Evolutionary conservation across 2,113 vertebrate genomes (phyloP).

Genomic region (Regulus satrapa): DNA sequence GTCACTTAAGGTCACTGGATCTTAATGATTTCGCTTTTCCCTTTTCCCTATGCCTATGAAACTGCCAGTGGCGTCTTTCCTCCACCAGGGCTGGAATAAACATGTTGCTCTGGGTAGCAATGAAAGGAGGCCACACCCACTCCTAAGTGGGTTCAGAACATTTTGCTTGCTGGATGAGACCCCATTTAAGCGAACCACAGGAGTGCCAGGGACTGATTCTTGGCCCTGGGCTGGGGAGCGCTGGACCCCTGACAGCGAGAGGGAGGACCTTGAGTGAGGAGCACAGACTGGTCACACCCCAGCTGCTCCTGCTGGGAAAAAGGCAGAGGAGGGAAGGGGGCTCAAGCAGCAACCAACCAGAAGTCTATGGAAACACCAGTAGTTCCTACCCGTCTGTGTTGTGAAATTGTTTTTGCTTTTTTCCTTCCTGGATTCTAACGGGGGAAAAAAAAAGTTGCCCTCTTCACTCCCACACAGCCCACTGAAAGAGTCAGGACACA

Average conservation of each 20-base stretch:
- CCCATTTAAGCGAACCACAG: neutral
- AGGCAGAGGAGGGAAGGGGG: neutral
- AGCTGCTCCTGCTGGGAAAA: neutral
- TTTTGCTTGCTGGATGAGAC: neutral
- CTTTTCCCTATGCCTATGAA: neutral
- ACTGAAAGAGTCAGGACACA: neutral
- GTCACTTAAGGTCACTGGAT: neutral
- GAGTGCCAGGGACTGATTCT: neutral
- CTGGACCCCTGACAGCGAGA: neutral
- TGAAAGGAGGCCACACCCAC: rapidly evolving
- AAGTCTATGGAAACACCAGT: neutral
- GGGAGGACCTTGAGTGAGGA: rapidly evolving
- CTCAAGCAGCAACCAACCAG: neutral
- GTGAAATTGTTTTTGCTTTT: neutral
- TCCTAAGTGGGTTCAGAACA: neutral
- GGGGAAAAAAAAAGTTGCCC: neutral
- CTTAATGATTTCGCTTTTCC: neutral
- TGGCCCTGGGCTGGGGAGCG: rapidly evolving
- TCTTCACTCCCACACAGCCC: neutral
- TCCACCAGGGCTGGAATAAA: neutral
- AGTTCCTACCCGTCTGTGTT: neutral
- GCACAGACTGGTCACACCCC: neutral
- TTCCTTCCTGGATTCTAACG: neutral
- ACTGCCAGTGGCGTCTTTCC: neutral
- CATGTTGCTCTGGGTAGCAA: rapidly evolving